Evolutionary conservation across 2,797 vertebrate species (phyloP).

Genomic region (Myripristis murdjan): DNA sequence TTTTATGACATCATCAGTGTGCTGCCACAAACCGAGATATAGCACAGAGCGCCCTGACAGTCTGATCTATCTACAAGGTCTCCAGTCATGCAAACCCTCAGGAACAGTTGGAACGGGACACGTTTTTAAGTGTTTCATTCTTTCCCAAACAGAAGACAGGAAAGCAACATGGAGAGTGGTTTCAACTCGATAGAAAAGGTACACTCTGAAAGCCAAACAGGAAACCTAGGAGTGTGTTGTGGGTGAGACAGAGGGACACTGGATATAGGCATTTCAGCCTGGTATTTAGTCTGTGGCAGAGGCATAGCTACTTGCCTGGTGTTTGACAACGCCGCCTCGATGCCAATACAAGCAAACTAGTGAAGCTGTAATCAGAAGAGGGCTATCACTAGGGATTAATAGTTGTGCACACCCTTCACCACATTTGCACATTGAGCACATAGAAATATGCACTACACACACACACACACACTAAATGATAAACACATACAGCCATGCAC

Average conservation of each 20-base stretch:
- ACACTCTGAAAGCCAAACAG: constrained; percentile 68
- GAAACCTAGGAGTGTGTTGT: constrained; percentile 69
- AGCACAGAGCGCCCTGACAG: constrained; percentile 35
- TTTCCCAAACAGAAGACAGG: constrained; percentile 44
- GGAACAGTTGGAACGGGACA: constrained; percentile 45
- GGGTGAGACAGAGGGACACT: constrained; percentile 61
- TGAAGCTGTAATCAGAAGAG: constrained; percentile 72
- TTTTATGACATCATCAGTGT: constrained; percentile 86
- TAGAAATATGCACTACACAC: constrained; percentile 48
- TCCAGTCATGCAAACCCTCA: constrained; percentile 65
- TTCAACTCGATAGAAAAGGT: constrained; percentile 67
- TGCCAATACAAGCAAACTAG: constrained; percentile 81
- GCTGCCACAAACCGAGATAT: constrained; percentile 80
- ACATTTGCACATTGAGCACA: constrained; percentile 50
- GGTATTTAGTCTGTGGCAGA: constrained; percentile 74
- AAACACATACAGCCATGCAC: constrained; percentile 23
- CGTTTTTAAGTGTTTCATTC: constrained; percentile 50
- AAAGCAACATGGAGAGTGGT: constrained; percentile 32
- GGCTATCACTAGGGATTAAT: constrained; percentile 69
- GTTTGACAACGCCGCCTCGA: constrained; percentile 51
- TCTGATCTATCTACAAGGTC: constrained; percentile 65
- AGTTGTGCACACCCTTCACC: constrained; percentile 54
- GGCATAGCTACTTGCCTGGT: constrained; percentile 61
- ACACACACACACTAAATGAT: constrained; percentile 3
- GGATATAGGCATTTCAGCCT: constrained; percentile 67